These are phyloP conservation scores for Pseudorhiza aurosa DNA, from an alignment of 30 jellyfish, hydroid and myxozoan genomes.

Conservation along the genomic window DNA sequence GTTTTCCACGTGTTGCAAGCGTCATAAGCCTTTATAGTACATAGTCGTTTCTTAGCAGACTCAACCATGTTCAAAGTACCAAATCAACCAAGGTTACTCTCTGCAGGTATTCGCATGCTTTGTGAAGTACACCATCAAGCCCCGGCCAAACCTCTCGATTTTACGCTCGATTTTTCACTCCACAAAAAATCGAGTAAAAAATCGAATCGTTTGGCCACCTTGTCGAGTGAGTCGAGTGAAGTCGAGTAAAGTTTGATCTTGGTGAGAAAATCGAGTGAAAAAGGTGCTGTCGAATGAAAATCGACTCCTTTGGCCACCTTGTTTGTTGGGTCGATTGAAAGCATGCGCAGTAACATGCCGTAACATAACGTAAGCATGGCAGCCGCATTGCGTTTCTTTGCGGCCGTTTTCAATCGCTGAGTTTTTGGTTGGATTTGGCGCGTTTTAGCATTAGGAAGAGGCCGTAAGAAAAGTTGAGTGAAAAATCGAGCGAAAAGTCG, in stretches of 20 bases:
- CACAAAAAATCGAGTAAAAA: not conserved
- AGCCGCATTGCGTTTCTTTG: not conserved
- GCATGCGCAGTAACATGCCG: not conserved
- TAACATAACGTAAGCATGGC: not conserved
- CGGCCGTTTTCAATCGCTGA: not conserved
- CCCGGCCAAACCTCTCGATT: slow-evolving; percentile 42
- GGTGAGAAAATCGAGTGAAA: no score
- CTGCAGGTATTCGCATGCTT: no score
- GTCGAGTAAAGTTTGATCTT: slow-evolving; percentile 33
- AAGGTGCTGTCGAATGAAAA: slow-evolving; percentile 29
- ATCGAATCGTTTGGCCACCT: no score
- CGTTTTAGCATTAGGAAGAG: not conserved
- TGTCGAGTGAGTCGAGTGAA: slow-evolving; percentile 44
- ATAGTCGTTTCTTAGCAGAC: no score
- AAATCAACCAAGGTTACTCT: no score
- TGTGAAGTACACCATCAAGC: no score
- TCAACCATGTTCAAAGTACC: no score
- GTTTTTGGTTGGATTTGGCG: not conserved
- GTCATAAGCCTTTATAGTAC: no score
- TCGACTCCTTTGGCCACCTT: slow-evolving; percentile 34
- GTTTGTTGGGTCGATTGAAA: slow-evolving; percentile 7
- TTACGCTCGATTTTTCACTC: slow-evolving; percentile 19
- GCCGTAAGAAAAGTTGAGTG: not conserved
- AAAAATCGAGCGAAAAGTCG: not conserved
- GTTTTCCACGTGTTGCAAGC: no score